Percentiles rank a stretch among this genome's conserved stretches.
Conservation (phyloP, 2,113 vertebrate genomes). For the Sapayoa aenigma region DNA sequence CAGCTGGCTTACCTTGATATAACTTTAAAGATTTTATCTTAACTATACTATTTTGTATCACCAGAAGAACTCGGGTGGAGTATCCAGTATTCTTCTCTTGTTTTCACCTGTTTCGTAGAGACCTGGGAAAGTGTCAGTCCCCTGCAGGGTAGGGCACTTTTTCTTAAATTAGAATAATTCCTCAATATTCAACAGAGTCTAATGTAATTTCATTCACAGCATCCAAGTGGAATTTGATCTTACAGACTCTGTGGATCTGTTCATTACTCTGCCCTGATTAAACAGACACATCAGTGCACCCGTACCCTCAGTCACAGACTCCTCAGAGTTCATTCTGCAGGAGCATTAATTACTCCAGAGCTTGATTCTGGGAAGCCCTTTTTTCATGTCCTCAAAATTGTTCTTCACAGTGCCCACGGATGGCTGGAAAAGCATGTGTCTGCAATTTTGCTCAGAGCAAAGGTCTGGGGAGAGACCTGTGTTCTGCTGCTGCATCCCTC, state of each 20-base stretch:
- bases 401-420: fast-evolving
- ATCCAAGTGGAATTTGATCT: not conserved
- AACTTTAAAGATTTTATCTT: not conserved
- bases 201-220: not conserved
- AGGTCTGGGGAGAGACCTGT: not conserved
- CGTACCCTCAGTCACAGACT: not conserved
- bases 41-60: not conserved
- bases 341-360: not conserved
- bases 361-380: not conserved
- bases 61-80: not conserved
- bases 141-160: not conserved
- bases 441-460: not conserved
- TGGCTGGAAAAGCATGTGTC: not conserved
- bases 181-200: not conserved
- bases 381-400: not conserved
- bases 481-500: not conserved
- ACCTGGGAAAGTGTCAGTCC: not conserved
- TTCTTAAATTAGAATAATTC: not conserved
- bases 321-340: not conserved
- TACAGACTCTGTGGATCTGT: not conserved
- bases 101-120: not conserved
- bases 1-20: not conserved
- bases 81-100: not conserved
- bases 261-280: not conserved
- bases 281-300: not conserved